These are phyloP conservation scores for Alloplasta piceator DNA, from an alignment of 2,888 invertebrate species.

Conservation along the genomic window DNA sequence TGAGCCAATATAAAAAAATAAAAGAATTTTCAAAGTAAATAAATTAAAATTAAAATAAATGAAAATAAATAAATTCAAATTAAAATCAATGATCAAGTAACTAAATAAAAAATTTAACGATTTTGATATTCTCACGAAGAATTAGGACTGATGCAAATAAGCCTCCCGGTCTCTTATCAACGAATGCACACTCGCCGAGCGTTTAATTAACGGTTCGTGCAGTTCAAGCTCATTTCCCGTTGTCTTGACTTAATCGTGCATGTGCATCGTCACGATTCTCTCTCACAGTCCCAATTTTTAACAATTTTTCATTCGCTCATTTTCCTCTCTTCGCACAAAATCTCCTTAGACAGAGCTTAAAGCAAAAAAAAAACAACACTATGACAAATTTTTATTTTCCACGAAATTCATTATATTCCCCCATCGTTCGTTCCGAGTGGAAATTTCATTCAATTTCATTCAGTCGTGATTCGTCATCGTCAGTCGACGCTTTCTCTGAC, in stretches of 20 bases:
- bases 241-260: conserved; percentile 23
- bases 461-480: background rate
- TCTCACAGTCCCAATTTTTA: conserved; percentile 6
- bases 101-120: conserved; percentile 17
- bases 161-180: conserved; percentile 65
- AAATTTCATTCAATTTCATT: too few relatives aligned
- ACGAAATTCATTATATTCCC: background rate
- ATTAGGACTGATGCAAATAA: conserved; percentile 59
- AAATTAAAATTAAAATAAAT: background rate
- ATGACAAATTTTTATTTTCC: conserved; percentile 2
- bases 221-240: conserved; percentile 11
- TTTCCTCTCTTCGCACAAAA: conserved; percentile 7
- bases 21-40: too few relatives aligned
- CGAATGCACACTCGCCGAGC: conserved; percentile 59
- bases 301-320: conserved; percentile 4
- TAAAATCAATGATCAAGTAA: background rate
- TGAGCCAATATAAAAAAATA: too few relatives aligned
- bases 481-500: conserved; percentile 5
- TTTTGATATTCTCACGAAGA: conserved; percentile 56
- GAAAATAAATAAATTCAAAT: too few relatives aligned
- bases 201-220: conserved; percentile 67
- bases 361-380: too few relatives aligned
- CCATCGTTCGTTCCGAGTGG: background rate
- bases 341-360: background rate
- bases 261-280: conserved; percentile 8